These are phyloP conservation scores for Xenotilapia leptura DNA, from an alignment of 2,113 vertebrate genomes.

Conservation along the genomic window DNA sequence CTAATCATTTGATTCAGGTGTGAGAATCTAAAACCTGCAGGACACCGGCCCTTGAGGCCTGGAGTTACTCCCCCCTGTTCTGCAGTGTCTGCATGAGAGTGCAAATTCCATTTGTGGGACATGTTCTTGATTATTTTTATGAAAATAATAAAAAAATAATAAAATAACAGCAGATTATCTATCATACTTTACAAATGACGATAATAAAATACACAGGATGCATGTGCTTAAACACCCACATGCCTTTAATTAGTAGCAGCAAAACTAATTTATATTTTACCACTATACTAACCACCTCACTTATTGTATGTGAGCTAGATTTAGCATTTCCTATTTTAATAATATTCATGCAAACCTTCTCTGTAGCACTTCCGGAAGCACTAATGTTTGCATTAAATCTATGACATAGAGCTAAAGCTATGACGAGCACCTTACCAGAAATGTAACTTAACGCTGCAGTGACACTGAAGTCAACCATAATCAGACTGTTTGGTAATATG, in stretches of 20 bases:
- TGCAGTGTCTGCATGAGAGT: not conserved
- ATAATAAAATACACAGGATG: not conserved
- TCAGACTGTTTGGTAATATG: not conserved
- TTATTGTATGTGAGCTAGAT: fast-evolving
- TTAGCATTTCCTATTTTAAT: not conserved
- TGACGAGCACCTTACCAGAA: not conserved
- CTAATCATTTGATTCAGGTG: not conserved
- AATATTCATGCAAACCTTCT: not conserved
- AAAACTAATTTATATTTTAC: not conserved
- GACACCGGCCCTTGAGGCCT: not conserved
- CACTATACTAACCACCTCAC: not conserved
- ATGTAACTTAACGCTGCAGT: not conserved
- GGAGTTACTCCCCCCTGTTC: not conserved
- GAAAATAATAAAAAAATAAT: not conserved
- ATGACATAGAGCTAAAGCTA: not conserved
- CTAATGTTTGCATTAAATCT: not conserved
- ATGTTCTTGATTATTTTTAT: fast-evolving
- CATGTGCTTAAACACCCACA: not conserved
- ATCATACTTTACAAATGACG: not conserved
- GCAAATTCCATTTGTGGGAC: not conserved
- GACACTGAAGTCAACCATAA: not conserved
- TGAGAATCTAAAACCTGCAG: not conserved
- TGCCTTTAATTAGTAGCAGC: not conserved
- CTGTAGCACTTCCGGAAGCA: not conserved
- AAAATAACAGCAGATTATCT: not conserved